These are phyloP conservation scores for Bryconaethiops microstoma DNA, from an alignment of 2,797 vertebrate genomes.

Conservation along the genomic window DNA sequence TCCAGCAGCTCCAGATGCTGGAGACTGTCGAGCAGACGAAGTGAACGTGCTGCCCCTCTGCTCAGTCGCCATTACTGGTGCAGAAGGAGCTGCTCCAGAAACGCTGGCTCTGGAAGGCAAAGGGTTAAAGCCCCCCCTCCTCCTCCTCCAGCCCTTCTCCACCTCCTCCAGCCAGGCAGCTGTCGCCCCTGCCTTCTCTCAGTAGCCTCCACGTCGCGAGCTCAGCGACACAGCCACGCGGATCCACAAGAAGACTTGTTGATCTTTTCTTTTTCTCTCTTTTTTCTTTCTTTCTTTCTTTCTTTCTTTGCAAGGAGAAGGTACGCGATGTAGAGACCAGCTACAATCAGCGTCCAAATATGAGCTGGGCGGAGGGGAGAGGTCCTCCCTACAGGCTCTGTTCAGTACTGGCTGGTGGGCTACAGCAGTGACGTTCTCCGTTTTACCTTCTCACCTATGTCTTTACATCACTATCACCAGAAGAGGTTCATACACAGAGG, in stretches of 20 bases:
- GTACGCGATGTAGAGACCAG: conserved; percentile 55
- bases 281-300: conserved; percentile 60
- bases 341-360: conserved; percentile 58
- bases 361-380: conserved; percentile 71
- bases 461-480: conserved; percentile 51
- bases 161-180: conserved; percentile 47
- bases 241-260: conserved; percentile 75
- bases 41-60: conserved; percentile 2
- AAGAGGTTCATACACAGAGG: conserved; percentile 65
- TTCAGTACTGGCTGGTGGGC: conserved; percentile 62
- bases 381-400: conserved; percentile 38
- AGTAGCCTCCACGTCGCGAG: conserved; percentile 54
- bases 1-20: background rate
- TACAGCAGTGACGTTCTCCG: conserved; percentile 70
- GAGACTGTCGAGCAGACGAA: background rate
- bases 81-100: conserved; percentile 42
- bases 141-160: conserved; percentile 34
- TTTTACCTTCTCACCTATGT: conserved; percentile 51
- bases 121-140: conserved; percentile 59
- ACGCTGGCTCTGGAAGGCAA: conserved; percentile 21
- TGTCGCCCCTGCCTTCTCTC: conserved; percentile 66
- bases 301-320: conserved; percentile 36
- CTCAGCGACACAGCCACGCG: conserved; percentile 65
- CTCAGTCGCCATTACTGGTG: conserved; percentile 57
- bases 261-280: conserved; percentile 62